phyloP scores from a whole-genome alignment of 2,888 invertebrate species.

The Volucella bombylans region DNA sequence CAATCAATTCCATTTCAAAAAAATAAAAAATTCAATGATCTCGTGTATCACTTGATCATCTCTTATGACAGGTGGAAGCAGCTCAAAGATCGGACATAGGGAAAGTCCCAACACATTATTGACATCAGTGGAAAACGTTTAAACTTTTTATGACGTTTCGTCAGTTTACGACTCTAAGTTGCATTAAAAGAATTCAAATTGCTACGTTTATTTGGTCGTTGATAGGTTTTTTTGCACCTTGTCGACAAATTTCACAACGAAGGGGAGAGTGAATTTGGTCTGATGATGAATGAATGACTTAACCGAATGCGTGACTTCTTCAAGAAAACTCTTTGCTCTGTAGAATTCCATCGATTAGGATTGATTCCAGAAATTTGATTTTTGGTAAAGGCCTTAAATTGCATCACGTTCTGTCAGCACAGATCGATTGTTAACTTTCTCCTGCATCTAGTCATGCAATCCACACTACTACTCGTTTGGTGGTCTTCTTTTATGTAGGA shows the following conservation, averaged over 20 bases:
- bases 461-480: conserved; percentile 17
- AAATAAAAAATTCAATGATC: background rate
- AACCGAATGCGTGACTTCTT: conserved; percentile 4
- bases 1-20: background rate
- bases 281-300: background rate
- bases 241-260: background rate
- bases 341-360: conserved; percentile 35
- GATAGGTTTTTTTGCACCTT: conserved; percentile 3
- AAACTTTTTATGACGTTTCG: background rate
- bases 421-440: conserved; percentile 45
- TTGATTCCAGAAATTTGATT: conserved; percentile 33
- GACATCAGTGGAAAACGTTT: background rate
- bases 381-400: conserved; percentile 36
- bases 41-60: background rate
- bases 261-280: background rate
- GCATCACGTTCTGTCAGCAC: conserved; percentile 43
- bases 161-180: conserved; percentile 23
- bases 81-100: conserved; percentile 13
- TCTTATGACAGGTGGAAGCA: background rate
- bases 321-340: background rate
- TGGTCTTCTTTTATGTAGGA: conserved; percentile 7
- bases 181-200: conserved; percentile 28
- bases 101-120: conserved; percentile 30
- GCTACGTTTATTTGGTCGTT: conserved; percentile 5
- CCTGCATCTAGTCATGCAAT: conserved; percentile 31